Conservation (phyloP, 2,888 invertebrate species). For the Homarus gammarus region DNA sequence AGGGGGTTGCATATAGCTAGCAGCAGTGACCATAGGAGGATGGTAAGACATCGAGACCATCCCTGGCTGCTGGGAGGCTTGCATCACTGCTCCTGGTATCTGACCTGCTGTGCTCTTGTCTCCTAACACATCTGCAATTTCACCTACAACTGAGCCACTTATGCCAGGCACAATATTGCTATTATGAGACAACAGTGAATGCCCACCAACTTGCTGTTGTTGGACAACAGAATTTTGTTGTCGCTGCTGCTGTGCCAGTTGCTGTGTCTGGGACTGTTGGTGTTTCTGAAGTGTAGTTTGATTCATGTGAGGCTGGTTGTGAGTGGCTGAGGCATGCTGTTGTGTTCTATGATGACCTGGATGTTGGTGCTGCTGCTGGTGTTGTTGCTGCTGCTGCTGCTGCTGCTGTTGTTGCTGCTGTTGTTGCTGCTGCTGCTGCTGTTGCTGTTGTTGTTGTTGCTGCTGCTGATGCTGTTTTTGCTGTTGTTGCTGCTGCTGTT, state of each 20-base stretch:
- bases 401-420: conserved; percentile 45
- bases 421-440: conserved; percentile 60
- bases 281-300: conserved; percentile 55
- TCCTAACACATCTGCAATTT: conserved; percentile 41
- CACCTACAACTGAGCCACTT: conserved; percentile 37
- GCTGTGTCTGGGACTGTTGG: conserved; percentile 47
- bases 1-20: conserved; percentile 65
- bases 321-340: conserved; percentile 41
- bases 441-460: conserved; percentile 57
- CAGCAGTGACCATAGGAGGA: conserved; percentile 51
- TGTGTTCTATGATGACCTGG: conserved; percentile 48
- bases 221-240: conserved; percentile 47
- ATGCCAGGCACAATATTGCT: conserved; percentile 52
- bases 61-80: conserved; percentile 53
- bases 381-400: conserved; percentile 41
- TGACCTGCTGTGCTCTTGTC: conserved; percentile 52
- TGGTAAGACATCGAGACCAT: conserved; percentile 59
- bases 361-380: conserved; percentile 51
- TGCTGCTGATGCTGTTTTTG: conserved; percentile 59
- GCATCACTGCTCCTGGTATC: conserved; percentile 50
- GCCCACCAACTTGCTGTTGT: conserved; percentile 47
- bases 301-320: conserved; percentile 53
- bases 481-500: conserved; percentile 39
- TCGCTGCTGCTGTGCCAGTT: conserved; percentile 36
- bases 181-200: conserved; percentile 32